Evolutionary conservation across 1,140 invertebrate genomes (phyloP), one percentile per base, ranked within the genome.

Genomic region (Apis laboriosa): DNA sequence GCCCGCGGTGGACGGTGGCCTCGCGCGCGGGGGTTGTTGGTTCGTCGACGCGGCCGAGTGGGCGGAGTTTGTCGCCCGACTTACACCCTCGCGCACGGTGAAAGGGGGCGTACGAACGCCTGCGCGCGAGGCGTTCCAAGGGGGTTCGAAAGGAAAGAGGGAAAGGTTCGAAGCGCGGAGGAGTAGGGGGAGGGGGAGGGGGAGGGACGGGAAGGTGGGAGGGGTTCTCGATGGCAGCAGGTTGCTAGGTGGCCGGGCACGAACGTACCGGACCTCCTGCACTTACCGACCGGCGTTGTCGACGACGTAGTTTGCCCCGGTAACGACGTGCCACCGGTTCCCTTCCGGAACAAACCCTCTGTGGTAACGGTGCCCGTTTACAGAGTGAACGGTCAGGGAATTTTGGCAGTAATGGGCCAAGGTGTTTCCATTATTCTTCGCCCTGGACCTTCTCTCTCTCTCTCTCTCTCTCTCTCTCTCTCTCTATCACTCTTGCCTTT

Each of bases 251-350:
- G 81, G 85, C 80, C 58, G 81, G 81, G 51, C 85, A 75, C 82
- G 80, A 78, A 83, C 85, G 80, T 87, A 87, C 86, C 86, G 86
- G 86, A 87, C 86, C 86, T 87, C 85, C 86, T 87, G 86, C 86
- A 87, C 86, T 87, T 87, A 87, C 86, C 86, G 86, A 86, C 86
- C 85, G 85, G 78, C 86, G 86, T 87, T 86, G 86, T 87, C 86
- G 86, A 86, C 86, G 86, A 84, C 86, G 78, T 84, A 85, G 86
- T 86, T 88, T 86, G 84, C 87, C 76, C 85, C 84, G 88, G 88
- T 90, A 92, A 89, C 88, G 84, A 90, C 86, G 86, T 88, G 86
- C 86, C 86, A 88, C 86, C 86, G 86, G 86, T 87, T 84, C 86
- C 86, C 86, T 88, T 88, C 86, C 86, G 86, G 86, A 84, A 88